phyloP scores from a whole-genome alignment of 2,113 vertebrate species.

The Pardalotus punctatus region DNA sequence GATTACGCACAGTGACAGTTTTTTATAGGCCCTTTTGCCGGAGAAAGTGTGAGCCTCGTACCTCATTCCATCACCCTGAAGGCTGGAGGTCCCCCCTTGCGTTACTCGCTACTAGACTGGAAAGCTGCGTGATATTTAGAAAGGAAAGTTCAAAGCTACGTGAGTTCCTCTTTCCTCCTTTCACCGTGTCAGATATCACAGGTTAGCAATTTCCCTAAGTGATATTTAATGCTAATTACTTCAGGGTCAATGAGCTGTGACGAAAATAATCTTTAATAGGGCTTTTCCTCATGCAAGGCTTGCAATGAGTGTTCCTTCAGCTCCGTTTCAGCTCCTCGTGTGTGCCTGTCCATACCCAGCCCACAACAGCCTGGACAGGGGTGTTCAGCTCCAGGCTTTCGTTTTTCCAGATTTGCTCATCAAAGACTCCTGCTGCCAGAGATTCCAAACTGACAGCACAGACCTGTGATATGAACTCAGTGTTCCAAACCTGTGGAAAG shows the following conservation, averaged over 20 bases:
- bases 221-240: slow-evolving; percentile 67
- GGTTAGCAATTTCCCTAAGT: slow-evolving; percentile 45
- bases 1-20: neutral
- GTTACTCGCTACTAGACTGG: neutral
- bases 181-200: neutral
- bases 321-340: neutral
- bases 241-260: slow-evolving; percentile 54
- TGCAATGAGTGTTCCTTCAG: neutral
- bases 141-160: slow-evolving; percentile 49
- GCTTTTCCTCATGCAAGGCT: neutral
- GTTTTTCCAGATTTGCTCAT: neutral
- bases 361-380: neutral
- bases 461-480: neutral
- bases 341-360: neutral
- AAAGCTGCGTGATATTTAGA: slow-evolving; percentile 37
- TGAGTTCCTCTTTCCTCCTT: slow-evolving; percentile 15
- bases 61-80: neutral
- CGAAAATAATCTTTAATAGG: slow-evolving; percentile 30
- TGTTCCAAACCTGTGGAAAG: neutral
- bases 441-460: neutral
- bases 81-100: neutral
- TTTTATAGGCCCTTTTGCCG: neutral
- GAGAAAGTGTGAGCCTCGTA: neutral
- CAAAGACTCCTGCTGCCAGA: neutral
- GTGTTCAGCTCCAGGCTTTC: neutral